Evolutionary conservation across 1,140 invertebrate genomes (phyloP).

Genomic region (Adoxophyes honmai): DNA sequence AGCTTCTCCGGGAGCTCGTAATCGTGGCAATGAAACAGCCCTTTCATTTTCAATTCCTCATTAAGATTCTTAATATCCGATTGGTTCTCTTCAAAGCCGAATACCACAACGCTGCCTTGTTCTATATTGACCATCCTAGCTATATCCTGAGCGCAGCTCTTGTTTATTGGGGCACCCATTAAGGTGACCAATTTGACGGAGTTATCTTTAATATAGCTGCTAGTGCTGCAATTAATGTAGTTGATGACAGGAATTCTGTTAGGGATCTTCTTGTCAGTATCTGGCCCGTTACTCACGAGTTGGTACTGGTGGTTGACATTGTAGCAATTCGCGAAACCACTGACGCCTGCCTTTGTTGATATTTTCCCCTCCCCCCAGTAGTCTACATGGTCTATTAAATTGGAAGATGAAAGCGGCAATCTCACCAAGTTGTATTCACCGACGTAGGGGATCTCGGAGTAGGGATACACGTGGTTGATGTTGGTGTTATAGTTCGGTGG

Average conservation of each 20-base stretch:
- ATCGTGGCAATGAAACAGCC: constrained; percentile 16
- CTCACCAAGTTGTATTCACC: constrained; percentile 30
- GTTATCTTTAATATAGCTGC: constrained; percentile 29
- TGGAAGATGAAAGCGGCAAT: constrained; percentile 19
- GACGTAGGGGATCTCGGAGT: constrained; percentile 31
- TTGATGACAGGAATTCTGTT: constrained; percentile 32
- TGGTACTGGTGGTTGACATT: constrained; percentile 33
- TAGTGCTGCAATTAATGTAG: constrained; percentile 30
- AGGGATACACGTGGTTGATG: constrained; percentile 26
- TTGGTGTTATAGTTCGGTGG: constrained; percentile 29
- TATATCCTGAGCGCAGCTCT: constrained; percentile 29
- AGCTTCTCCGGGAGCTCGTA: constrained; percentile 20
- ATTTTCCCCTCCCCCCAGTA: constrained; percentile 39
- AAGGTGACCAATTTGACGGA: constrained; percentile 26
- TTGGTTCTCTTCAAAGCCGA: constrained; percentile 24
- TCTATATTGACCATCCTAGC: constrained; percentile 25
- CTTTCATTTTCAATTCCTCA: constrained; percentile 20
- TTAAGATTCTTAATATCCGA: constrained; percentile 24
- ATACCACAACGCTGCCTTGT: constrained; percentile 26
- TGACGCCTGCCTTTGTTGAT: neutral
- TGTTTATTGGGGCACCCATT: constrained; percentile 33
- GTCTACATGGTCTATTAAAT: constrained; percentile 28
- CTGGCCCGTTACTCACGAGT: constrained; percentile 30
- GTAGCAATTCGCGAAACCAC: constrained; percentile 30
- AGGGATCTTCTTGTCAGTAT: constrained; percentile 28